Evolutionary conservation across 1,140 invertebrate genomes (phyloP), one percentile per base, ranked within the genome.

Genomic region (Neodiprion fabricii): DNA sequence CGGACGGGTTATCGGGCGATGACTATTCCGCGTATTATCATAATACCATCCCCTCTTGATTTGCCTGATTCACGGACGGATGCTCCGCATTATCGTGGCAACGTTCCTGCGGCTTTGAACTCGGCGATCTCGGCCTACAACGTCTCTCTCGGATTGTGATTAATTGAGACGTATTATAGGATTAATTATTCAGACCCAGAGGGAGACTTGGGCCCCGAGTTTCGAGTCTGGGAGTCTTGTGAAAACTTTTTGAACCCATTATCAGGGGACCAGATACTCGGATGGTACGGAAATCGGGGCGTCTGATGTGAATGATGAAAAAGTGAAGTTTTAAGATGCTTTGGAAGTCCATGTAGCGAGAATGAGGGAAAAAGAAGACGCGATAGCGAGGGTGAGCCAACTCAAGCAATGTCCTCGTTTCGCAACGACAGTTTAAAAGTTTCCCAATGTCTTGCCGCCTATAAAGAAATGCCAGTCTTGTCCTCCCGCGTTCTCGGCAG

Each of bases 351-450:
- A 61, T 61, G 53, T 61, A 61, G 11, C 53, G 53, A 61, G 53
- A 61, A 61, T 61, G 53, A 14, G 53, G 28, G 7, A 61, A 61
- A 61, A 61, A 61, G 53, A 61, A 61, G 53, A 61, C 4, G 28
- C 5, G 28, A 40, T 40, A 40, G 28, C 28, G 28, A 61, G 53
- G 53, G n/a, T 17, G 53, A 61, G 28, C 2, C 28, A 40, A 40
- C 28, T 40, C 28, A 40, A 71, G 70, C 48, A 72, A 66, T 71
- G 4, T 47, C 28, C 28, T 40, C 23, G 2, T 17, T 12, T 14
- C 21, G 61, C 74, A 78, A 79, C 72, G 75, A 67, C 72, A 77
- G 72, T 79, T 78, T 77, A 70, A 78, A 78, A 75, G 75, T 78
- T 77, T 23, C 72, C 12, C 72, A 78, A 77, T 75, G 75, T 72